Evolutionary conservation across 2,888 invertebrate genomes (phyloP).

Genomic region (Unio delphinus): DNA sequence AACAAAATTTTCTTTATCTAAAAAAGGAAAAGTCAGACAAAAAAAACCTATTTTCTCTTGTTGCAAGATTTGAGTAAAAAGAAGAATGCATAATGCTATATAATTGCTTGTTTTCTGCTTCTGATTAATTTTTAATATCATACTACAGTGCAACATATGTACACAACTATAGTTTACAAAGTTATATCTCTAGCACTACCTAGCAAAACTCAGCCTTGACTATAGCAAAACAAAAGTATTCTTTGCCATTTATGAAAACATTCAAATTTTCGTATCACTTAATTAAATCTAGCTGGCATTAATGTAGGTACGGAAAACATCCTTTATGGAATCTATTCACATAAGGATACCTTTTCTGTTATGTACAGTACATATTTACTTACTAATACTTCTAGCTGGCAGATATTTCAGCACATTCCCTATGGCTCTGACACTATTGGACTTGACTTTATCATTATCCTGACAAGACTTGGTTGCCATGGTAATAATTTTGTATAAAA

Average conservation of each 20-base stretch:
- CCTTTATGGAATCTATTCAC: too few species aligned
- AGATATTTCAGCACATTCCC: conserved; percentile 85
- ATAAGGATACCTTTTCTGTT: not conserved
- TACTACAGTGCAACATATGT: too few species aligned
- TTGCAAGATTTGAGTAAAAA: not conserved
- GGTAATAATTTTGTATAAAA: conserved; percentile 81
- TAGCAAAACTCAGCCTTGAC: too few species aligned
- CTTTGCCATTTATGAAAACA: too few species aligned
- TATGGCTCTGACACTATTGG: conserved; percentile 85
- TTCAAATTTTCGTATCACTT: too few species aligned
- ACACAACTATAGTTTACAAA: too few species aligned
- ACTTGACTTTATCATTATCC: conserved; percentile 87
- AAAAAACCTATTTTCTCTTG: not conserved
- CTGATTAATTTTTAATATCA: too few species aligned
- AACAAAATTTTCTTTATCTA: conserved; percentile 74
- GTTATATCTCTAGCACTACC: too few species aligned
- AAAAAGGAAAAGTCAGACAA: conserved; percentile 5
- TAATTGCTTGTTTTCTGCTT: conserved; percentile 10
- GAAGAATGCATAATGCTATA: not conserved
- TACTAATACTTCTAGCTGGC: conserved; percentile 55
- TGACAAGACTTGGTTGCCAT: conserved; percentile 79
- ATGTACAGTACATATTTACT: conserved; percentile 6
- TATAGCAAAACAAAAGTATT: too few species aligned
- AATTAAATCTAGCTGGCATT: too few species aligned
- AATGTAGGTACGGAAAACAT: too few species aligned